Percentiles rank a stretch among this genome's conserved stretches.
phyloP scores from a whole-genome alignment of 2,113 vertebrate genomes.

The Acanthisitta chloris region DNA sequence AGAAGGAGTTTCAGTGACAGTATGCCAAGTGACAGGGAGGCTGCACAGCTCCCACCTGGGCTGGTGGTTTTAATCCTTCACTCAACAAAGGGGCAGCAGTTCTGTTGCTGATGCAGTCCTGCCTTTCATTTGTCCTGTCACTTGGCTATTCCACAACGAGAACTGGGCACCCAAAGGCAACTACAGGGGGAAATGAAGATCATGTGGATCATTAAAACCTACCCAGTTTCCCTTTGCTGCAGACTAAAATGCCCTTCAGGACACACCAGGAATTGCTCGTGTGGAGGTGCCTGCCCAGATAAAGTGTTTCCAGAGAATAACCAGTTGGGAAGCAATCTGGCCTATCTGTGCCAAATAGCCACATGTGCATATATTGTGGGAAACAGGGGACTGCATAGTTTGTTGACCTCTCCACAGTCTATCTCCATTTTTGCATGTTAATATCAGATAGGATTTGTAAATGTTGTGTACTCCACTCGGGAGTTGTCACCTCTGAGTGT shows the following conservation, averaged over 20 bases:
- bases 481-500: neutral
- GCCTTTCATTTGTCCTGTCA: neutral
- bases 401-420: neutral
- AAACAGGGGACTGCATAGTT: neutral
- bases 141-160: neutral
- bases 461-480: neutral
- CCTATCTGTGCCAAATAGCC: neutral
- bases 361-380: neutral
- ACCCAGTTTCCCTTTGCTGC: neutral
- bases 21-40: accelerated
- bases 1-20: neutral
- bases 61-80: neutral
- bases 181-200: neutral
- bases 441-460: neutral
- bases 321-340: neutral
- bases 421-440: neutral
- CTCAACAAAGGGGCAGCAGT: neutral
- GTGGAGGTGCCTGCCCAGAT: slow-evolving; percentile 1
- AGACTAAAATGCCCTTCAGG: neutral
- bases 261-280: neutral
- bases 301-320: neutral
- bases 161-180: neutral
- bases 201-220: accelerated
- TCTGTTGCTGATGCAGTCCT: neutral
- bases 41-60: neutral